Evolutionary conservation across 1,140 invertebrate genomes (phyloP).

Genomic region (Drosophila cardini): DNA sequence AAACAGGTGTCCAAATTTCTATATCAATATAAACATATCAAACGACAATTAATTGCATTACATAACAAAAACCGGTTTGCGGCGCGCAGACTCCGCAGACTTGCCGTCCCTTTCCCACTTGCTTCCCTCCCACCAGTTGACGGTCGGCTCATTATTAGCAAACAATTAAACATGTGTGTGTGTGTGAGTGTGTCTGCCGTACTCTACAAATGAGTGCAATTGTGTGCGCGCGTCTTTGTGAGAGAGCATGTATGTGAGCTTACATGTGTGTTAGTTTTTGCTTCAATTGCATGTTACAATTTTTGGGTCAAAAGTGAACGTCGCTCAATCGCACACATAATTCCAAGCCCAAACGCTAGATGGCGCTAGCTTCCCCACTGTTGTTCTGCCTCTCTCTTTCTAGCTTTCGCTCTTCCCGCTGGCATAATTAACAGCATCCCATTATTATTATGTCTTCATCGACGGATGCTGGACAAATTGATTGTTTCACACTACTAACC

Average conservation of each 20-base stretch:
- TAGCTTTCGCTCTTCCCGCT: background rate
- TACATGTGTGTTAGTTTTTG: slow-evolving; percentile 30
- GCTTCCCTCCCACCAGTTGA: background rate
- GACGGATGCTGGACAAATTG: slow-evolving; percentile 28
- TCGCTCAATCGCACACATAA: slow-evolving; percentile 19
- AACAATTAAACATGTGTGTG: slow-evolving; percentile 56
- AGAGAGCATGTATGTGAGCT: background rate
- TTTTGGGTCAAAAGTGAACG: slow-evolving; percentile 85
- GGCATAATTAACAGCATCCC: slow-evolving; percentile 30
- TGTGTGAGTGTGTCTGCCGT: no score
- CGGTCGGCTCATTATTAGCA: slow-evolving; percentile 58
- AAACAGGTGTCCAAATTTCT: slow-evolving; percentile 76
- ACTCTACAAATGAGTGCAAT: slow-evolving; percentile 18
- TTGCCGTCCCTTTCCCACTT: slow-evolving; percentile 28
- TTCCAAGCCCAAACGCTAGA: background rate
- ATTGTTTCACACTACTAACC: slow-evolving; percentile 47
- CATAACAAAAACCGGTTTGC: slow-evolving; percentile 43
- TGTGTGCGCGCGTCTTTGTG: background rate
- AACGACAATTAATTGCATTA: slow-evolving; percentile 53
- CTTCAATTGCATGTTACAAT: slow-evolving; percentile 75
- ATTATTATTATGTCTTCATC: slow-evolving; percentile 12
- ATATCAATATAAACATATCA: slow-evolving; percentile 36
- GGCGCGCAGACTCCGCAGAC: slow-evolving; percentile 58
- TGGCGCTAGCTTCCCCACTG: slow-evolving; percentile 5
- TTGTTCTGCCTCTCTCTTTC: background rate